Conservation (phyloP, 2,888 invertebrate species). For the Parelbella ahira region DNA sequence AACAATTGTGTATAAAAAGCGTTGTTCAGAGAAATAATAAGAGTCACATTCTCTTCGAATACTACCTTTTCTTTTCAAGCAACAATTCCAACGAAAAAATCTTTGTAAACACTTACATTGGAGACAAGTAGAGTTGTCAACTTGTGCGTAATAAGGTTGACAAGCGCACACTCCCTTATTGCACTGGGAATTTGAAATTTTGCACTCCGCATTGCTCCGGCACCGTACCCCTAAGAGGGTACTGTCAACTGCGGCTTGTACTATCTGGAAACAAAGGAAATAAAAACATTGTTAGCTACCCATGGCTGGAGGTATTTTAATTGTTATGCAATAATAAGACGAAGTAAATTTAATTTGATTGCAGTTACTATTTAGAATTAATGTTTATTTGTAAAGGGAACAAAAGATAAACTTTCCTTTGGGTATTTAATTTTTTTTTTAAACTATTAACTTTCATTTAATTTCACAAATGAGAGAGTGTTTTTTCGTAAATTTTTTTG, state of each 20-base stretch:
- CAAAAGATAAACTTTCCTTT: too few species aligned
- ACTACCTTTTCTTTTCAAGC: constrained; percentile 4
- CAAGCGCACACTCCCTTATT: constrained; percentile 88
- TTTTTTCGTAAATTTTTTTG: too few species aligned
- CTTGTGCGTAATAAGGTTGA: constrained; percentile 89
- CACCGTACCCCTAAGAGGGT: constrained; percentile 82
- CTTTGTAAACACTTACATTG: constrained; percentile 85
- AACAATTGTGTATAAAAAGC: too few species aligned
- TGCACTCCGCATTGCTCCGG: constrained; percentile 83
- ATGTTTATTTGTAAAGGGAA: too few species aligned
- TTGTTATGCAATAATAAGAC: too few species aligned
- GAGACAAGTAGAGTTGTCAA: constrained; percentile 88
- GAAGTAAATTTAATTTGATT: too few species aligned
- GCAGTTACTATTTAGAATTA: too few species aligned
- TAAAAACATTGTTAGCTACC: too few species aligned
- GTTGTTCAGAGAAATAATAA: constrained; percentile 5
- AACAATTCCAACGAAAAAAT: constrained; percentile 6
- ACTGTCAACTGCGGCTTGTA: constrained; percentile 42
- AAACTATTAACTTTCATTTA: too few species aligned
- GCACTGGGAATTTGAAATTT: constrained; percentile 83
- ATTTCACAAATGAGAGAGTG: too few species aligned
- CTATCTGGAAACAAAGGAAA: constrained; percentile 55
- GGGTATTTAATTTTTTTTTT: too few species aligned
- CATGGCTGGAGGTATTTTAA: too few species aligned
- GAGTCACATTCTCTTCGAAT: neutral